Evolutionary conservation across 2,888 invertebrate species (phyloP).

Genomic region (Sarcophaga variegata): DNA sequence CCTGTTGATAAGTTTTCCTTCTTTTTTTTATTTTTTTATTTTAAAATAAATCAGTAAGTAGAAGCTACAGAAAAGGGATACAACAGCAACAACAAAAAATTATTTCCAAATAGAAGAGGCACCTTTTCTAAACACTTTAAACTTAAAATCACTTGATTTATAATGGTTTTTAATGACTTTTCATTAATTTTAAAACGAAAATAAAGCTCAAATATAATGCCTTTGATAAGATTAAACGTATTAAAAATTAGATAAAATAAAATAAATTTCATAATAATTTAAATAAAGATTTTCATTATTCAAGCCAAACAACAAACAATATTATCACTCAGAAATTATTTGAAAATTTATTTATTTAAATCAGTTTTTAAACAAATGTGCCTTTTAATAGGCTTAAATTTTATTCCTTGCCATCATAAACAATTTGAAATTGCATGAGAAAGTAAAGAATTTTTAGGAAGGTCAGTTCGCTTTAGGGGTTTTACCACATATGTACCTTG

Average conservation of each 20-base stretch:
- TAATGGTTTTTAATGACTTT: constrained; percentile 70
- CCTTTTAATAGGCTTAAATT: too few species aligned
- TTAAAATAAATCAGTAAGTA: neutral
- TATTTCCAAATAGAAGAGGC: constrained; percentile 13
- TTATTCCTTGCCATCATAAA: too few species aligned
- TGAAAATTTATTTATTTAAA: too few species aligned
- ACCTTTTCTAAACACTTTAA: constrained; percentile 22
- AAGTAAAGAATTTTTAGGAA: too few species aligned
- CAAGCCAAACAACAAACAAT: too few species aligned
- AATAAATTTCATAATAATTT: constrained; percentile 13
- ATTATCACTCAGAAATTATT: too few species aligned
- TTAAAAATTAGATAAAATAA: constrained; percentile 27
- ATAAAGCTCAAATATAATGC: constrained; percentile 16
- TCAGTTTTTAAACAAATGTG: too few species aligned
- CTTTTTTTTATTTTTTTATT: neutral
- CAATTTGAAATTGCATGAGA: too few species aligned
- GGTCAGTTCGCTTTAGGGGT: too few species aligned
- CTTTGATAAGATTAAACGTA: constrained; percentile 28
- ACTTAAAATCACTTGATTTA: constrained; percentile 70
- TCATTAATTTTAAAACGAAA: constrained; percentile 68
- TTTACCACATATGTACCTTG: too few species aligned
- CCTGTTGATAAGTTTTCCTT: constrained; percentile 52
- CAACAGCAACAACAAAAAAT: neutral
- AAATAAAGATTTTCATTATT: neutral
- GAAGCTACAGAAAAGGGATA: neutral